These are phyloP conservation scores for Drosophila niveifrons DNA, from an alignment of 2,888 invertebrate genomes.

Conservation along the genomic window DNA sequence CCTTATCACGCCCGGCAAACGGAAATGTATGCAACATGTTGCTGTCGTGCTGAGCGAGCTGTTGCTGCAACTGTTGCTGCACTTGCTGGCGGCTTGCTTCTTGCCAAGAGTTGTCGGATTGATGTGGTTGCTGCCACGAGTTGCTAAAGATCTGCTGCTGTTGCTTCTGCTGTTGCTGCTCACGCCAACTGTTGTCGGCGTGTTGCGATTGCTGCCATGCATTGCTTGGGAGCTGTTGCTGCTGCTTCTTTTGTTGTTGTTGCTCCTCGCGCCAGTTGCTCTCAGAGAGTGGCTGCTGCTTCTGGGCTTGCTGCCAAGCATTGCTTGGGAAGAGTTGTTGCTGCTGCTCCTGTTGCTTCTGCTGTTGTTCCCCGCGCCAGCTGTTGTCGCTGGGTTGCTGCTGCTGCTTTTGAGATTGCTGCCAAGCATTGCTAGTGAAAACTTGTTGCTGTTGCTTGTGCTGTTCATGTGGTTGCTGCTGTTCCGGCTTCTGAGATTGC, in stretches of 20 bases:
- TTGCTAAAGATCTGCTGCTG: background rate
- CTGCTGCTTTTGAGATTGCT: no score
- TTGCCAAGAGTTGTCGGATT: background rate
- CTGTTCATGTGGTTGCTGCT: no score
- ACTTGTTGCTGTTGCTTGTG: no score
- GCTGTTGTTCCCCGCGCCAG: conserved; percentile 6
- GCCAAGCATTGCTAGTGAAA: no score
- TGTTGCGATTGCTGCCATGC: conserved; percentile 5
- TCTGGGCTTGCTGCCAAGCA: conserved; percentile 19
- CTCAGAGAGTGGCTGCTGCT: conserved; percentile 11
- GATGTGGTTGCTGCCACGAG: conserved; percentile 12
- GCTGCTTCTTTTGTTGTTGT: conserved; percentile 19
- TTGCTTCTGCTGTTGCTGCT: conserved; percentile 19
- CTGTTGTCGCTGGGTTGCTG: conserved; percentile 11
- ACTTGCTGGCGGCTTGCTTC: conserved; percentile 12
- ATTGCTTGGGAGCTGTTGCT: background rate
- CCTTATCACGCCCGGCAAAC: conserved; percentile 41
- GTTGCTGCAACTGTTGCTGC: conserved; percentile 15
- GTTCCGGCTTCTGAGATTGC: no score
- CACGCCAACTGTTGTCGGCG: conserved; percentile 1
- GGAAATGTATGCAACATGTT: conserved; percentile 38
- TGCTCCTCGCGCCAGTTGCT: conserved; percentile 13
- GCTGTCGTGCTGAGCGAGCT: conserved; percentile 11
- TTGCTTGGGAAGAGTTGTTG: conserved; percentile 12
- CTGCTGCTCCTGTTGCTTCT: conserved; percentile 14